Percentiles rank a stretch among this genome's conserved stretches.
Conservation (phyloP, 1,140 invertebrate species). For the Drosophila mayri region DNA sequence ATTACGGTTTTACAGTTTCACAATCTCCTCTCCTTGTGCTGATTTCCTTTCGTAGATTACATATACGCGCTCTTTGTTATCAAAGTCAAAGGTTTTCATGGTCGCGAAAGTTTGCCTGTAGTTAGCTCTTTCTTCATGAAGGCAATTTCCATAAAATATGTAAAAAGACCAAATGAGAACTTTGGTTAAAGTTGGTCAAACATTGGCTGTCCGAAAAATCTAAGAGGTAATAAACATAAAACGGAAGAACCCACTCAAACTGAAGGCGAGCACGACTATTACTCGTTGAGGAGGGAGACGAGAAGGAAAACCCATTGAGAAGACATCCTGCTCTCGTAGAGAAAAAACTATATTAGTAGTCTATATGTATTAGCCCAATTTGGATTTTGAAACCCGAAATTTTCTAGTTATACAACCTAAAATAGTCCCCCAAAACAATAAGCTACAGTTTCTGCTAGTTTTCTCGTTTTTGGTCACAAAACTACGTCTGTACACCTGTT, state of each 20-base stretch:
- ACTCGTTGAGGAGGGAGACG: constrained; percentile 8
- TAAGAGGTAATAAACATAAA: constrained; percentile 52
- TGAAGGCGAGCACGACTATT: constrained; percentile 22
- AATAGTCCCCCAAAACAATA: neutral
- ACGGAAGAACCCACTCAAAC: constrained; percentile 32
- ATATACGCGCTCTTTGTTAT: constrained; percentile 51
- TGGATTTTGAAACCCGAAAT: neutral
- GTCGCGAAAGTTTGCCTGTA: constrained; percentile 36
- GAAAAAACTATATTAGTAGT: neutral
- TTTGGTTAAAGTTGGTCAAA: constrained; percentile 43
- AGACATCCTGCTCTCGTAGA: neutral
- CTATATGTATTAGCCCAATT: neutral
- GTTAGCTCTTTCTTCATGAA: constrained; percentile 20
- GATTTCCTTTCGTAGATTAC: constrained; percentile 35
- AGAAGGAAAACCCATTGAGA: constrained; percentile 4
- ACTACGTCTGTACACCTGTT: constrained; percentile 3
- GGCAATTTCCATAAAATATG: constrained; percentile 59
- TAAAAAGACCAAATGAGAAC: constrained; percentile 31
- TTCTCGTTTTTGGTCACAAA: neutral
- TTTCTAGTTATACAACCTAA: neutral
- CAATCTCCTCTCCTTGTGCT: constrained; percentile 31
- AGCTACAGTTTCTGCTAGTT: neutral
- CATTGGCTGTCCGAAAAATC: constrained; percentile 19
- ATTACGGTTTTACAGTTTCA: constrained; percentile 69
- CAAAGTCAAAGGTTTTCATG: constrained; percentile 64